Base-by-base conservation (phyloP, 1,140 invertebrate species). In the Ceratina australensis region DNA sequence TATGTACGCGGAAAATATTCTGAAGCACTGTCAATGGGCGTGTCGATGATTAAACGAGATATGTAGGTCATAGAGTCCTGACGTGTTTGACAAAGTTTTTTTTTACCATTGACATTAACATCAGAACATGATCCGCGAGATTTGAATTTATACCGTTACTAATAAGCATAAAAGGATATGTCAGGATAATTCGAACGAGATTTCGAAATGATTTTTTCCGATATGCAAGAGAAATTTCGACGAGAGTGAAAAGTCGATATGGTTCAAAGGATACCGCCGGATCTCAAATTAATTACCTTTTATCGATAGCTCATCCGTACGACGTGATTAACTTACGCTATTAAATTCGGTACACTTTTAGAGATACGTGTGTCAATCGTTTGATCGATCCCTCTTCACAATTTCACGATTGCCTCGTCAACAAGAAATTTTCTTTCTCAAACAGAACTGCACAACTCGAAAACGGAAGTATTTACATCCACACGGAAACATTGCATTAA, bases 271-370 rank as follows among this genome's bases (percentile, higher is more conserved):
- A 72, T 54, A 20, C 47, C 13, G 59, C 2, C 13, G 20, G 16
- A 18, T 26, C 24, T 50, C 2, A 54, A 54, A n/a, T 20, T 26
- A 52, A 20, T 10, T 33, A 0, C 20, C 50, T 26, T 28, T 22
- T 1, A 1, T 24, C 10, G 12, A 13, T 16, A 33, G 5, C 26
- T 59, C 72, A 28, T 33, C 63, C 64, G 28, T 24, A 57, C 22
- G 22, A 28, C 33, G 33, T 18, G 1, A 10, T 50, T 50, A 20
- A 42, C 74, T 76, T 76, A 71, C 47, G 15, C 66, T 69, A 71
- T 71, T 71, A 76, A 76, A 76, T 71, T 76, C 66, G 74, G 26
- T 71, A 42, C 2, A 52, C 24, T 69, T 75, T 75, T 60, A 52
- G 24, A 60, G 10, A 68, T 47, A 49, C 18, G 16, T 22, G n/a